Conservation (phyloP, 1,140 invertebrate species). For the Wasmannia auropunctata region DNA sequence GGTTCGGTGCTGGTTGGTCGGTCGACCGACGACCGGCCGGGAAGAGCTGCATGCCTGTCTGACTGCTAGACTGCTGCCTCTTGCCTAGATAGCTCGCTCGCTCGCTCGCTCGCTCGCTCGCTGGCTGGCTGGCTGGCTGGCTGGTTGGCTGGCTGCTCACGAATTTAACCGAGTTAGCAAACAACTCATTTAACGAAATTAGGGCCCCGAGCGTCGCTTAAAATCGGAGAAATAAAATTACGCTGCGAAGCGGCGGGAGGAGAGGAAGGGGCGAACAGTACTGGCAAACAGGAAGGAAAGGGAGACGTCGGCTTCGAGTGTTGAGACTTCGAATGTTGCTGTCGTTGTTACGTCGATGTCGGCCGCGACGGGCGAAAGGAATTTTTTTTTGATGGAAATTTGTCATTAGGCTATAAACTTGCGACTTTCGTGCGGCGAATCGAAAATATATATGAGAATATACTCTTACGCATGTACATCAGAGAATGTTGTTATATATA, state of each 20-base stretch:
- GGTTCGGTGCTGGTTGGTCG: slow-evolving; percentile 74
- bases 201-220: slow-evolving; percentile 81
- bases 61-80: slow-evolving; percentile 57
- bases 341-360: neutral
- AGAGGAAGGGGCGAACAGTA: slow-evolving; percentile 48
- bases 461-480: neutral
- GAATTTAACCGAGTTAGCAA: slow-evolving; percentile 84
- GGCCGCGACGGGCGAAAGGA: slow-evolving; percentile 15
- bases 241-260: slow-evolving; percentile 63
- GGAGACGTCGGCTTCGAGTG: slow-evolving; percentile 48
- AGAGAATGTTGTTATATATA: neutral
- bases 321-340: slow-evolving; percentile 28
- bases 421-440: neutral
- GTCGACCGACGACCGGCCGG: slow-evolving; percentile 46
- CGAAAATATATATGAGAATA: neutral
- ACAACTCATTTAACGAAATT: slow-evolving; percentile 86
- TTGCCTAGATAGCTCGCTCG: slow-evolving; percentile 53
- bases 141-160: slow-evolving; percentile 70
- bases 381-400: slow-evolving; percentile 45
- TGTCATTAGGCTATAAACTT: slow-evolving; percentile 35
- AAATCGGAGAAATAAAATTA: slow-evolving; percentile 85
- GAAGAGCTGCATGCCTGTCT: slow-evolving; percentile 66
- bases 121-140: slow-evolving; percentile 44
- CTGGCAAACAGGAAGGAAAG: slow-evolving; percentile 33
- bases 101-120: slow-evolving; percentile 51